These are phyloP conservation scores for Eristalis tenax DNA, from an alignment of 2,888 invertebrate genomes.

Conservation along the genomic window DNA sequence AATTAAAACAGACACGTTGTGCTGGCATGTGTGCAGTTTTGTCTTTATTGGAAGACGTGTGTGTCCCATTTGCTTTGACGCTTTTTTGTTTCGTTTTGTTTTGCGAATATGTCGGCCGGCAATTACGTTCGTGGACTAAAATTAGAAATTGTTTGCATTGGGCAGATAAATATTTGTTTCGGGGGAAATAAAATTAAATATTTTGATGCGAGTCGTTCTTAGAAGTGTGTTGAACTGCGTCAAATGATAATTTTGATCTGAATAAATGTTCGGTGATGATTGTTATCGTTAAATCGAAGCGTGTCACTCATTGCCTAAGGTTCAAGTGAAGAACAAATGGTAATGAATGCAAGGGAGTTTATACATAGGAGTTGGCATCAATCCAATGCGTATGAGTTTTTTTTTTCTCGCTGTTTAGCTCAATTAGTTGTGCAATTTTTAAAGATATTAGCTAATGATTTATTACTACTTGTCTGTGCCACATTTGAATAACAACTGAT, in stretches of 20 bases:
- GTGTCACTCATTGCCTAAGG: not conserved
- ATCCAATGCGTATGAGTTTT: too few relatives aligned
- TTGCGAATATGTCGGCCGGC: not conserved
- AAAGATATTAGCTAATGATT: too few relatives aligned
- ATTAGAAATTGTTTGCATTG: slow-evolving; percentile 5
- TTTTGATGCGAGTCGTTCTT: not conserved
- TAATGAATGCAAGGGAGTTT: too few relatives aligned
- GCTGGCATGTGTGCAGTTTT: not conserved
- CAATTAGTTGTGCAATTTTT: too few relatives aligned
- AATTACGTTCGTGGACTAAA: slow-evolving; percentile 13
- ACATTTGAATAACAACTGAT: too few relatives aligned
- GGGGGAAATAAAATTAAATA: not conserved
- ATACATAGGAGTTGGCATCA: too few relatives aligned
- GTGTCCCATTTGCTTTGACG: not conserved
- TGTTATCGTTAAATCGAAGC: not conserved
- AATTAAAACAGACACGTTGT: slow-evolving; percentile 14
- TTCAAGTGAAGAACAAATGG: not conserved
- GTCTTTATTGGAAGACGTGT: not conserved
- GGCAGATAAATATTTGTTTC: not conserved
- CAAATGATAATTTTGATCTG: not conserved
- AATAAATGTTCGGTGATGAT: not conserved
- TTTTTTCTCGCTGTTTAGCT: too few relatives aligned
- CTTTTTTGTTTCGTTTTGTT: not conserved
- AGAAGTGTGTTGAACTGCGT: slow-evolving; percentile 1
- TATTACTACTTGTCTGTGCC: too few relatives aligned